phyloP scores from a whole-genome alignment of 30 jellyfish, hydroid and myxozoan genomes.

The Pelagia noctiluca region DNA sequence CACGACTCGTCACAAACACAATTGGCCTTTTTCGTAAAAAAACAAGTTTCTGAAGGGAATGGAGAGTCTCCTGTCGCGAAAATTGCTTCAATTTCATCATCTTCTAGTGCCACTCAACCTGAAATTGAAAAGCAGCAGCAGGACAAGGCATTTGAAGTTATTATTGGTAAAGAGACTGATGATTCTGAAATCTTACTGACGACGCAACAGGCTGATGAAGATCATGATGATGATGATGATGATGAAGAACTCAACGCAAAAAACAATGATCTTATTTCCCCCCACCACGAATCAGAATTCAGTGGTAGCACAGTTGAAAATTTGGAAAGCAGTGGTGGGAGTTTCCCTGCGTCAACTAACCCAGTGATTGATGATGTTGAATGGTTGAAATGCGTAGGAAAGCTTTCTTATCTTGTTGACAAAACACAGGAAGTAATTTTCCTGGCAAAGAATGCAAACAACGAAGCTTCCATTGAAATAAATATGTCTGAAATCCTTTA shows the following conservation, averaged over 20 bases:
- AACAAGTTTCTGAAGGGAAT: slow-evolving; percentile 11
- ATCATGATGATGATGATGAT: slow-evolving; percentile 2
- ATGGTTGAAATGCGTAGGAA: slow-evolving; percentile 1
- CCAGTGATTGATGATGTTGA: slow-evolving; percentile 7
- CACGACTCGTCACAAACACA: slow-evolving; percentile 23
- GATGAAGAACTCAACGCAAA: slow-evolving; percentile 11
- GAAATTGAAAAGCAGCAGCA: not conserved
- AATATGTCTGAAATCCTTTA: slow-evolving; percentile 10
- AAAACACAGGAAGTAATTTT: slow-evolving; percentile 10
- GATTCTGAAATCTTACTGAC: slow-evolving; percentile 9
- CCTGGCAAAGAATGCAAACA: slow-evolving; percentile 9
- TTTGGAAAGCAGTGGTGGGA: slow-evolving; percentile 11
- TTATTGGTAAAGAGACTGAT: not conserved
- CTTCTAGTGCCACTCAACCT: slow-evolving; percentile 15
- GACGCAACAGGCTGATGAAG: not conserved
- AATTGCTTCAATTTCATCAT: not conserved
- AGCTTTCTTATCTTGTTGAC: slow-evolving; percentile 11
- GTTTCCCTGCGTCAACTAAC: slow-evolving; percentile 1
- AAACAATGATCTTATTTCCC: slow-evolving; percentile 1
- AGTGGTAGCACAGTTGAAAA: slow-evolving; percentile 2
- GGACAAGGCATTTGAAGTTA: slow-evolving; percentile 1
- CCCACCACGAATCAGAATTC: slow-evolving; percentile 6
- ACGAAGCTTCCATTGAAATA: not conserved
- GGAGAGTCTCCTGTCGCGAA: slow-evolving; percentile 11
- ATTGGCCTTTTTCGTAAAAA: slow-evolving; percentile 2